These are phyloP conservation scores for Trachymyrmex cornetzi DNA, from an alignment of 1,140 invertebrate species.

Conservation along the genomic window DNA sequence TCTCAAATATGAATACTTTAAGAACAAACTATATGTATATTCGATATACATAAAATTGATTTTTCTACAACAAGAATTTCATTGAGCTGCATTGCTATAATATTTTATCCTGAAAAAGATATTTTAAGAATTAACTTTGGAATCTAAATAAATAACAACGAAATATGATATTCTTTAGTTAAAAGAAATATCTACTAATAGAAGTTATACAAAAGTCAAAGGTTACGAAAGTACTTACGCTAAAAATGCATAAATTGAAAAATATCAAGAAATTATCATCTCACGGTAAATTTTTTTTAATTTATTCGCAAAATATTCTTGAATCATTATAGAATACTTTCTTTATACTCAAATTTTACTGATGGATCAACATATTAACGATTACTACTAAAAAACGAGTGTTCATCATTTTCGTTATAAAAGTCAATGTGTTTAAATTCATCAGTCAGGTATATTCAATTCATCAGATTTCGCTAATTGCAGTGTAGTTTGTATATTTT, in stretches of 20 bases:
- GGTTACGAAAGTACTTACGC: not conserved
- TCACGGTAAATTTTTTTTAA: not conserved
- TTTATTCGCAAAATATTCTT: not conserved
- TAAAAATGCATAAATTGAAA: not conserved
- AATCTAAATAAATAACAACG: not conserved
- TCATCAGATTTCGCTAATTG: not conserved
- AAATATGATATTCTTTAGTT: not conserved
- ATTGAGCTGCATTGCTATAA: not conserved
- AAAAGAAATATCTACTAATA: not conserved
- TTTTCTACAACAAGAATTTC: not conserved
- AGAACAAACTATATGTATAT: not conserved
- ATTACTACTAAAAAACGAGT: not conserved
- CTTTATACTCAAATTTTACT: not conserved
- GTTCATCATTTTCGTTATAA: not conserved
- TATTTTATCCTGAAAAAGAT: not conserved
- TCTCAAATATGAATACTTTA: not conserved
- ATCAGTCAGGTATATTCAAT: not conserved
- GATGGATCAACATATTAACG: not conserved
- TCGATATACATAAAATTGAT: not conserved
- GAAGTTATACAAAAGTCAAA: not conserved
- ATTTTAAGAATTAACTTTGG: not conserved
- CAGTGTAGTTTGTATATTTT: not conserved
- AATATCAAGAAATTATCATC: not conserved
- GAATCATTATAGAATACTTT: not conserved
- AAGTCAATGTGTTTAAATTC: constrained; percentile 15